Evolutionary conservation across 1,140 invertebrate genomes (phyloP), one percentile per base, ranked within the genome.

Genomic region (Helicoverpa armigera): DNA sequence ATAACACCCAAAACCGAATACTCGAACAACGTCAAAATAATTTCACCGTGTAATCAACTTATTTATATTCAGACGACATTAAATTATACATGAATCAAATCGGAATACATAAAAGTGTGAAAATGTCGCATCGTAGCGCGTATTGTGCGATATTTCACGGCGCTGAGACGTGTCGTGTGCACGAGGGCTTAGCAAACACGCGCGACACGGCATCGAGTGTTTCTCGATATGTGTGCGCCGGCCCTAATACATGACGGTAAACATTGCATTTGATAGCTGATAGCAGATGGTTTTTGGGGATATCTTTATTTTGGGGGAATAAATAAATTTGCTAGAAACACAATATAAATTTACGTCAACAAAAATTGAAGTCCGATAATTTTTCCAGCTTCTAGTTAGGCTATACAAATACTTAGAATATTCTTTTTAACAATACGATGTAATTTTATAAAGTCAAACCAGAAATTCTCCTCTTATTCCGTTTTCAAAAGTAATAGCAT

Each of bases 161-260:
- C 63, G 43, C 72, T 65, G 80, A 81, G 80, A 61, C 51, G 65
- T 82, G 81, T 82, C 81, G 75, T 72, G 69, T 53, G 51, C 65
- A 82, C 81, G 75, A 82, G 81, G 58, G 81, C 60, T 82, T 54
- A 50, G 75, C 74, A 82, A 82, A 82, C 75, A 82, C 18, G 58
- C 69, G 69, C 58, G 69, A 69, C 12, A 53, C 63, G 53, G 65
- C 69, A 72, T 65, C 69, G 56, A 79, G 78, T 79, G 67, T 72
- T 67, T 54, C 78, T 79, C 78, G 56, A 61, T 58, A 51, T 16
- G 67, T 79, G 23, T 72, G 54, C 54, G 50, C 78, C 43, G 35
- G 53, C 67, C 67, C 78, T 63, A 72, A 72, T 58, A 70, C 51
- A 63, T 77, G 76, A 79, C 51, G 53, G 70, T 54, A 74, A 74